A percentile compares a stretch with the other conserved stretches of the same genome.
Conservation (phyloP, 2,888 invertebrate species). For the Caenorhabditis angaria region DNA sequence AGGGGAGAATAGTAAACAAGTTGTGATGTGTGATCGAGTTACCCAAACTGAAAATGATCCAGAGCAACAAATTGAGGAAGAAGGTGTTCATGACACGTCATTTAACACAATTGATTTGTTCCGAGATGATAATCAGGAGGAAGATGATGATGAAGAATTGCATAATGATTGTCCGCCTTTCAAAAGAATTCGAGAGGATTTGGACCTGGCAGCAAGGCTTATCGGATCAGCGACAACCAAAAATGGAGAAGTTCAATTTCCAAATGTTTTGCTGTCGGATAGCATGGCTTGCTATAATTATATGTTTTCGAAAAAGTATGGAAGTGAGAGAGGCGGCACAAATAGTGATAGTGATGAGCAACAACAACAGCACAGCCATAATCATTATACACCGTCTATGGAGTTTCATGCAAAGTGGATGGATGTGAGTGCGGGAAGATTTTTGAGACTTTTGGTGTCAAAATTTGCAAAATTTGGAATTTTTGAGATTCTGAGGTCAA, state of each 20-base stretch:
- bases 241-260: not conserved
- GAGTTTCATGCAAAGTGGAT: not conserved
- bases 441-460: no score
- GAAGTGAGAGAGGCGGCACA: no score
- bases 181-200: not conserved
- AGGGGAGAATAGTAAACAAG: constrained; percentile 12
- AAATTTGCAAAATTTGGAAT: not conserved
- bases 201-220: no score
- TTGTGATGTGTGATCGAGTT: constrained; percentile 13
- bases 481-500: no score
- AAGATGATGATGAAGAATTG: not conserved
- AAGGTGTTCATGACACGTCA: not conserved
- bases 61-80: not conserved
- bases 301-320: not conserved
- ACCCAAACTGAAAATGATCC: constrained; percentile 16
- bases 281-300: not conserved
- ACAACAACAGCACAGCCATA: no score
- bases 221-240: no score
- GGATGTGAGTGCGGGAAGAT: constrained; percentile 1
- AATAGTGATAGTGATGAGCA: no score
- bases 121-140: not conserved
- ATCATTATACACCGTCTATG: not conserved
- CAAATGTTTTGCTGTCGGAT: not conserved
- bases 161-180: not conserved
- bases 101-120: not conserved